Base-by-base conservation (phyloP, 2,113 vertebrate genomes). In the Apaloderma vittatum region DNA sequence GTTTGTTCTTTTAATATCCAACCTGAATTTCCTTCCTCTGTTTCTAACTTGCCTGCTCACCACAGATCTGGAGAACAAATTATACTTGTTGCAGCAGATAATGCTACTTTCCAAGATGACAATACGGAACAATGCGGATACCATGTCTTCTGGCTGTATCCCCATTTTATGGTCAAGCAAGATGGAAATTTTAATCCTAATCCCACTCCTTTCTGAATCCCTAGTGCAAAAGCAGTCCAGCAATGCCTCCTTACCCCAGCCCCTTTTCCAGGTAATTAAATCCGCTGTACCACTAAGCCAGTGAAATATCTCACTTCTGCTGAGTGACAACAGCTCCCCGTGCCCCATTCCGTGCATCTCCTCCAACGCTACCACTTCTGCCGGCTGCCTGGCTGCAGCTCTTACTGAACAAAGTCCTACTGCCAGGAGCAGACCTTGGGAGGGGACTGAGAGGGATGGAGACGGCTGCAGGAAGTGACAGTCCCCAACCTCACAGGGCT, bases 11-110 rank as follows among this genome's bases (percentile, higher is more conserved):
- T 95, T 40, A 81, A 84, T 61, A 94, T 80, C 70, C 73, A 93
- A 71, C 68, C 83, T 91, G 89, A 78, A 78, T 75, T 97, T 97
- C 96, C 96, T 97, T 97, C 96, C 96, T 77, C 88, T 91, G 88
- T 92, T 95, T 86, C 93, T 93, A 46, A 74, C 74, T 52, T 86
- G 57, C n/a, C 59, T 74, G 76, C 76, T 84, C 65, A 55, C 91
- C 48, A 27, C 3, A 26, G 61, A 27, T 84, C 94, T 97, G 96
- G 95, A 94, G 80, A 96, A 95, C 49, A 91, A 91, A 94, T 96
- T 71, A 96, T 11, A 67, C 52, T 63, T 48, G 48, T 21, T 81
- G 91, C 55, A 81, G 94, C 68, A 93, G 93, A 51, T 51, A 82
- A 11, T 52, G 63, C 4, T 87, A 54, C 81, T 96, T 91, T 78